Conservation (phyloP, 2,797 vertebrate species). For the Artibeus lituratus region DNA sequence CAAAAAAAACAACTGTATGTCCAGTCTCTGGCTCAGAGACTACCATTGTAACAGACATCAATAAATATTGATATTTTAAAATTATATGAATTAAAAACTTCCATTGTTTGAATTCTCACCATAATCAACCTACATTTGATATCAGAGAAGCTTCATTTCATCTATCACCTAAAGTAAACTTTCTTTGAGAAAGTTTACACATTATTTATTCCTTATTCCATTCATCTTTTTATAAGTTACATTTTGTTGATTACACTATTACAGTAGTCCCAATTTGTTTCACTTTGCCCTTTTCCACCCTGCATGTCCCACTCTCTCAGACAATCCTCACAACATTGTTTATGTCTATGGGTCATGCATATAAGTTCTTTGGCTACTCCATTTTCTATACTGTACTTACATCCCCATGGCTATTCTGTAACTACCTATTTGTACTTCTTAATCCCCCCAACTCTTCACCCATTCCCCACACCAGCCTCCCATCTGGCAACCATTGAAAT, state of each 20-base stretch:
- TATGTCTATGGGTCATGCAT: too few species aligned
- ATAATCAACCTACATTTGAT: background rate
- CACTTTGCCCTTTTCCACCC: background rate
- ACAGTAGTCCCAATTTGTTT: background rate
- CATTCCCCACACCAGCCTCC: too few species aligned
- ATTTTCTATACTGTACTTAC: too few species aligned
- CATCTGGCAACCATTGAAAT: background rate
- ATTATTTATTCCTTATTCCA: background rate
- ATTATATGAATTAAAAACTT: background rate
- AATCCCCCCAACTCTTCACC: too few species aligned
- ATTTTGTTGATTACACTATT: background rate
- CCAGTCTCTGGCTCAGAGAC: background rate
- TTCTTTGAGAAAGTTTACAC: background rate
- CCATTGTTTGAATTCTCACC: background rate
- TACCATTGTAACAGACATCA: background rate
- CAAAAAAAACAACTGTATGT: background rate
- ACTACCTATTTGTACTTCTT: too few species aligned
- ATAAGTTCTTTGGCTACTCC: too few species aligned
- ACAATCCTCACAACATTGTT: too few species aligned
- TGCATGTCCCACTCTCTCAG: too few species aligned
- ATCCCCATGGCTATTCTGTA: too few species aligned
- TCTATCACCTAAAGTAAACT: background rate
- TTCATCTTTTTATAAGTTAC: background rate
- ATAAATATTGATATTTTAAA: background rate
- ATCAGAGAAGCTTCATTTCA: background rate